These are phyloP conservation scores for Planococcus citri DNA, from an alignment of 1,140 invertebrate species.

Conservation along the genomic window DNA sequence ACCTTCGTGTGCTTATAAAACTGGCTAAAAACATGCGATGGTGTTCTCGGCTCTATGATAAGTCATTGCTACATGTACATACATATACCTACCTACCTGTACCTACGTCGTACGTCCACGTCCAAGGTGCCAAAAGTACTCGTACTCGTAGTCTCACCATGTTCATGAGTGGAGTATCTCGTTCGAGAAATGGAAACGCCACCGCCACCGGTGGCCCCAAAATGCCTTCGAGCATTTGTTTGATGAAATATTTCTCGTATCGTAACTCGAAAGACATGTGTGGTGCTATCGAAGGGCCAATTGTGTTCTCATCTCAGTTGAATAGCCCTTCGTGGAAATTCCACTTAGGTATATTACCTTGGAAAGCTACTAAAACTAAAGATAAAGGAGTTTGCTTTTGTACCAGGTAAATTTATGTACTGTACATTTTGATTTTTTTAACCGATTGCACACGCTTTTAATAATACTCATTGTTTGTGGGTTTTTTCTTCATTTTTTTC, in stretches of 20 bases:
- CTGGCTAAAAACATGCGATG: not conserved
- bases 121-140: not conserved
- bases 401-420: not conserved
- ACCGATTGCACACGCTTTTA: no score
- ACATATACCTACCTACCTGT: no score
- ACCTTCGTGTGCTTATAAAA: not conserved
- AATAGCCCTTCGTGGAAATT: not conserved
- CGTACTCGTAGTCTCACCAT: not conserved
- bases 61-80: not conserved
- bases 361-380: not conserved
- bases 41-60: not conserved
- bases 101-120: no score
- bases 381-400: not conserved
- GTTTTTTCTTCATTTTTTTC: no score
- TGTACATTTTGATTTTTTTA: no score
- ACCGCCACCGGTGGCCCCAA: not conserved
- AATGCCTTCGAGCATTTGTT: conserved; percentile 10
- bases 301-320: not conserved
- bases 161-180: not conserved
- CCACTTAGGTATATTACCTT: not conserved
- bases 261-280: not conserved
- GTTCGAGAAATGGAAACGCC: not conserved
- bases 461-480: no score
- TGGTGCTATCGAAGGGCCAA: not conserved
- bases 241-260: conserved; percentile 13